These are phyloP conservation scores for Agapetus fuscipes DNA, from an alignment of 2,888 invertebrate species.

Conservation along the genomic window DNA sequence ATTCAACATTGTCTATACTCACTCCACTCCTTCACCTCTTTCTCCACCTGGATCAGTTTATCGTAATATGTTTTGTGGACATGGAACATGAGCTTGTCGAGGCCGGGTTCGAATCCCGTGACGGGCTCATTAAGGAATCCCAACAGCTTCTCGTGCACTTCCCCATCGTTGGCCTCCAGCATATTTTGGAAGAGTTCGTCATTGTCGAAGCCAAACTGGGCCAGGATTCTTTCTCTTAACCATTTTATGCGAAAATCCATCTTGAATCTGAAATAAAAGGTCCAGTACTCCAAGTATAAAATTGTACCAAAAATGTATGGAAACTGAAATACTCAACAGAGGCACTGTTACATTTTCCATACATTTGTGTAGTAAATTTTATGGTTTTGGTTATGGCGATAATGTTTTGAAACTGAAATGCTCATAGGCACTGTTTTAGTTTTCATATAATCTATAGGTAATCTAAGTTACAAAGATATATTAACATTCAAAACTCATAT, in stretches of 20 bases:
- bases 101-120: conserved; percentile 32
- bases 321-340: no score
- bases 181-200: conserved; percentile 50
- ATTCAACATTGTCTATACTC: conserved; percentile 27
- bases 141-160: conserved; percentile 42
- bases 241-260: conserved; percentile 55
- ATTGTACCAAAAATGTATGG: no score
- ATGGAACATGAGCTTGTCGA: conserved; percentile 52
- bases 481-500: no score
- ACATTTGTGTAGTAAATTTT: no score
- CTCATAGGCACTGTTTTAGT: no score
- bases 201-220: conserved; percentile 45
- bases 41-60: conserved; percentile 56
- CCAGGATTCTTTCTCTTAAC: conserved; percentile 55
- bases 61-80: conserved; percentile 62
- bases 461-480: no score
- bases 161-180: conserved; percentile 40
- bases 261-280: conserved; percentile 22
- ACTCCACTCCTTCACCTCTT: conserved; percentile 71
- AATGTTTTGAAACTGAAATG: no score
- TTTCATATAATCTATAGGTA: no score
- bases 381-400: no score
- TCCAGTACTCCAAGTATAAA: no score
- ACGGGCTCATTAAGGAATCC: conserved; percentile 46
- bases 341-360: no score